Base-by-base conservation (phyloP, 2,888 invertebrate genomes). In the Polymixis lichenea region DNA sequence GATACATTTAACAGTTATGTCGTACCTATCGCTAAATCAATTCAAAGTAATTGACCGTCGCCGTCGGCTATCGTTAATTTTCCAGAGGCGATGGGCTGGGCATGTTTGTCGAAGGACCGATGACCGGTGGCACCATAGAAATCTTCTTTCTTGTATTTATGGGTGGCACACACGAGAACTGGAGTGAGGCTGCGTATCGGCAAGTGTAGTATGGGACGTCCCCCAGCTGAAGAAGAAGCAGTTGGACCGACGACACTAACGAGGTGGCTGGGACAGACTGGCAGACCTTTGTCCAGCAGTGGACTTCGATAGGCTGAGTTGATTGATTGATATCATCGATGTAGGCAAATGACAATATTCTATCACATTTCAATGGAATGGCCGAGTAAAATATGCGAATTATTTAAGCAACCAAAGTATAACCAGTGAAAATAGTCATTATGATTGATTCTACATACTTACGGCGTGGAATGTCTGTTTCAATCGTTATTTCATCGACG, bases 361-460 rank as follows among this genome's bases (percentile, higher is more conserved):
- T 19, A 60, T 32, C 19, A 19, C 46, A 32, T 38, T 51, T 15
- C 46, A n/a, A 66, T n/a, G 19, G 60, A 72, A 78, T 55, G 15
- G 0, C 53, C 2, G 2, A 58, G 9, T 25, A 62, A 49, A 49
- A 43, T 65, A 38, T 75, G 46, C 56, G 32, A 55, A 76, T 56
- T 46, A 75, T 38, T 28, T 8, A 66, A 66, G 66, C 53, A 58
- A 62, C n/a, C 15, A 65, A 75, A 74, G 22, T 72, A 65, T 43
- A 46, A 25, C 7, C 64, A 55, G 15, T 61, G 61, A 82, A 72
- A 72, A 66, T 78, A 68, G 46, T 70, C 67, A 80, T 80, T 71
- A 71, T 64, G 19, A 72, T 75, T 28, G 69, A 62, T 58, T 82
- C 69, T 49, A 58, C 46, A 25, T 28, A n/a, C n/a, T n/a, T n/a